phyloP scores from a whole-genome alignment of 2,797 vertebrate species.

The Acanthurus lineatus region DNA sequence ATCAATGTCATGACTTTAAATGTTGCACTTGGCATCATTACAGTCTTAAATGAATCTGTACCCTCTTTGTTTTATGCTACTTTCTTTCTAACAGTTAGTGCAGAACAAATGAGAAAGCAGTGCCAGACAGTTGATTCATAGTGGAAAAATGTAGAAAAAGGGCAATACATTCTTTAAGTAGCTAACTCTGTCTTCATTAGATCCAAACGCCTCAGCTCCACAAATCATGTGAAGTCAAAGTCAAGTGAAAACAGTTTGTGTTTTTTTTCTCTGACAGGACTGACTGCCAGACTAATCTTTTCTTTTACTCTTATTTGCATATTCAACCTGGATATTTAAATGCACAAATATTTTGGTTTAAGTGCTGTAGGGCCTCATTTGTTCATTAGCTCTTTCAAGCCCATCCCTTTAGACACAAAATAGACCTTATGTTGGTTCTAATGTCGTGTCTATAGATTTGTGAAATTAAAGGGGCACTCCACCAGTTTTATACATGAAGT shows the following conservation, averaged over 20 bases:
- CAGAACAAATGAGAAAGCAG: conserved; percentile 6
- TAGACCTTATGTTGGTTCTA: not conserved
- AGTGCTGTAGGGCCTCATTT: conserved; percentile 9
- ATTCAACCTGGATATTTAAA: conserved; percentile 33
- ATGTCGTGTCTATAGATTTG: too few relatives aligned
- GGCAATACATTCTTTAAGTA: conserved; percentile 26
- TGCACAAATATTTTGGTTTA: conserved; percentile 25
- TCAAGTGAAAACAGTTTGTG: not conserved
- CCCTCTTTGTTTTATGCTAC: conserved; percentile 11
- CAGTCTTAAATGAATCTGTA: not conserved
- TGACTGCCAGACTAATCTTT: not conserved
- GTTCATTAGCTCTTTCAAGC: conserved; percentile 32
- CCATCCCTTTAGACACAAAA: not conserved
- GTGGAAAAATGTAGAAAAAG: conserved; percentile 59
- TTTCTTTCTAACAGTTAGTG: not conserved
- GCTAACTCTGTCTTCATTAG: conserved; percentile 21
- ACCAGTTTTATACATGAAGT: not conserved
- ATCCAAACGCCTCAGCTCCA: conserved; percentile 12
- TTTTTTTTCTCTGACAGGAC: conserved; percentile 1
- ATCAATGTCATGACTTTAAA: not conserved
- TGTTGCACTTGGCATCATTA: conserved; percentile 10
- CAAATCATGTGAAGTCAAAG: conserved; percentile 17
- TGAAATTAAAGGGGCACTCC: not conserved
- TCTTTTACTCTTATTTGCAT: not conserved
- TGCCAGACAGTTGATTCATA: conserved; percentile 60